These are phyloP conservation scores for Lucilia cuprina DNA, from an alignment of 1,140 invertebrate genomes.

Conservation along the genomic window DNA sequence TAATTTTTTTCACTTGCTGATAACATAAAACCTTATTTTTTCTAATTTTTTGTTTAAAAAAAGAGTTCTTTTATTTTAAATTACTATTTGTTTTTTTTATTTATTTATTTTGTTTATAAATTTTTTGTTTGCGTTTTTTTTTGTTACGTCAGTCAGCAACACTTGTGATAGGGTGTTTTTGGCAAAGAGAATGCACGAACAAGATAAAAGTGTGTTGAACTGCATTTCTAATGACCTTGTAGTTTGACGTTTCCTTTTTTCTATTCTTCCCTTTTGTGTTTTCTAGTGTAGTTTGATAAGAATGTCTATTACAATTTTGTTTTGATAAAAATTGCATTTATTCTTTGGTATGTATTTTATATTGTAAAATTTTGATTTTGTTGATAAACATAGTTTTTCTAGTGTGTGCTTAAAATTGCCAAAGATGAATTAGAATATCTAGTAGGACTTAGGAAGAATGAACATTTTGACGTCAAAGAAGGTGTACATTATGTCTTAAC, in stretches of 20 bases:
- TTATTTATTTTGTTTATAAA: not conserved
- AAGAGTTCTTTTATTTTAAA: not conserved
- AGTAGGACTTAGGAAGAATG: no score
- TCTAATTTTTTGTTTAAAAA: not conserved
- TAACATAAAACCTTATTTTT: not conserved
- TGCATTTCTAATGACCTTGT: conserved; percentile 3
- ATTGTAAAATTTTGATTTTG: no score
- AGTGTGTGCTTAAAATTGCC: no score
- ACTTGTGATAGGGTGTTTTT: no score
- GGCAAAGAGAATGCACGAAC: no score
- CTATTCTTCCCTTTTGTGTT: not conserved
- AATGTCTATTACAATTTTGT: not conserved
- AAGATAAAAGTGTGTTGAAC: conserved; percentile 7
- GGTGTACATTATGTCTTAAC: no score
- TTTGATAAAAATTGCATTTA: not conserved
- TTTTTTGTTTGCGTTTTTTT: not conserved
- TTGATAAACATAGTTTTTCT: no score
- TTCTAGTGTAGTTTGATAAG: not conserved
- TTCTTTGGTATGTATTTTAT: no score
- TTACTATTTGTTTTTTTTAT: not conserved
- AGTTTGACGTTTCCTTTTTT: not conserved
- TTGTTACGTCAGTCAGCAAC: no score
- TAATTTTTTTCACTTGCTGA: not conserved
- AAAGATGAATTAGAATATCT: no score
- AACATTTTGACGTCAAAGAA: no score